A percentile compares a stretch with the other conserved stretches of the same genome.
These are phyloP conservation scores for Glaucomys volans DNA, from an alignment of 2,113 vertebrate species.

Conservation along the genomic window DNA sequence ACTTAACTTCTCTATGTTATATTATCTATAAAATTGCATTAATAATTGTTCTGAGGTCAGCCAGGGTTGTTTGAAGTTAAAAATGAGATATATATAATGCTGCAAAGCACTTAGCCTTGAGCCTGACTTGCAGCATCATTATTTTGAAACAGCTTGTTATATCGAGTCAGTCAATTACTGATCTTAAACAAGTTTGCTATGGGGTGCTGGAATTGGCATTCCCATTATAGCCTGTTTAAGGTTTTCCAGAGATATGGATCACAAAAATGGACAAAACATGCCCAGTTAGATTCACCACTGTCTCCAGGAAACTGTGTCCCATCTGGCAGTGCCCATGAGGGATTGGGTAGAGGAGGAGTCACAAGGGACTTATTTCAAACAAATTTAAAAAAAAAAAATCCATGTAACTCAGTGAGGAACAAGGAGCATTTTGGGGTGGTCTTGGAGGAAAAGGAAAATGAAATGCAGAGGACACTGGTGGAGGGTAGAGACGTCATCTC, in stretches of 20 bases:
- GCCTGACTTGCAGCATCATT: neutral
- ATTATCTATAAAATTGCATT: constrained; percentile 1
- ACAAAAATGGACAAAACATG: neutral
- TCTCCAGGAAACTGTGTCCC: constrained; percentile 34
- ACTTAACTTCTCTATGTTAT: constrained; percentile 50
- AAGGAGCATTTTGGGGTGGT: neutral
- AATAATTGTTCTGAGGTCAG: constrained; percentile 12
- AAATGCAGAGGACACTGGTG: neutral
- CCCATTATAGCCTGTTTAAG: neutral
- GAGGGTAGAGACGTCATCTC: neutral
- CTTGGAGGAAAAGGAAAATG: constrained; percentile 41
- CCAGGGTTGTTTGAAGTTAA: neutral
- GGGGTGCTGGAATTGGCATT: neutral
- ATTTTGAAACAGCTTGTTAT: neutral
- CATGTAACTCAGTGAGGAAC: neutral
- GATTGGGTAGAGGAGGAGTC: neutral
- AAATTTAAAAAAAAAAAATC: constrained; percentile 5
- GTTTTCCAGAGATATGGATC: neutral
- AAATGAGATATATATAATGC: neutral
- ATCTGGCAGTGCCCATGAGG: neutral
- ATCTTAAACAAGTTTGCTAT: neutral
- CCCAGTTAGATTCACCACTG: neutral
- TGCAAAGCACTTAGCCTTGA: neutral
- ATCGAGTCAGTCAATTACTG: neutral
- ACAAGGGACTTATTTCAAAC: neutral